Evolutionary conservation across 2,113 vertebrate genomes (phyloP).

Genomic region (Pyxicephalus adspersus): DNA sequence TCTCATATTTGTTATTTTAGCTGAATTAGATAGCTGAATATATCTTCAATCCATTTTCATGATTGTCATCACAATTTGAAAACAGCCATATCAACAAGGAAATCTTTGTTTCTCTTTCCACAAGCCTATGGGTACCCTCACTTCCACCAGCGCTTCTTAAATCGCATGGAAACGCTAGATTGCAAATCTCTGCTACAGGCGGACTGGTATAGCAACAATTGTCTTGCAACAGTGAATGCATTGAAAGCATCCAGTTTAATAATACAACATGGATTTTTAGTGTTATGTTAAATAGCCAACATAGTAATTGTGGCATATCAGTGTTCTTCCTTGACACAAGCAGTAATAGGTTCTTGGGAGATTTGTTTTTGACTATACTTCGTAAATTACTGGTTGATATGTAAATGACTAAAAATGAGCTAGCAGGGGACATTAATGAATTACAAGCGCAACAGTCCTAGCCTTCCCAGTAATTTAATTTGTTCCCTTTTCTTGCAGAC

Average conservation of each 20-base stretch:
- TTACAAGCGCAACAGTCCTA: constrained; percentile 60
- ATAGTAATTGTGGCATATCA: constrained; percentile 63
- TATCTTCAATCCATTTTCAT: too few relatives aligned
- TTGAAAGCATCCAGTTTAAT: constrained; percentile 33
- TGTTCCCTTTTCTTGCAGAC: constrained; percentile 54
- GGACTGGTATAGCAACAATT: too few relatives aligned
- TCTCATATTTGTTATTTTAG: too few relatives aligned
- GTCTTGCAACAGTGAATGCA: background rate
- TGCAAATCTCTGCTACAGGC: too few relatives aligned
- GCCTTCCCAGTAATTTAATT: constrained; percentile 61
- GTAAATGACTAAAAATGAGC: constrained; percentile 70
- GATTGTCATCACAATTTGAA: too few relatives aligned
- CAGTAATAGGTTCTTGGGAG: constrained; percentile 62
- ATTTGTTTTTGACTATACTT: constrained; percentile 65
- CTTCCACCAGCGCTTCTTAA: too few relatives aligned
- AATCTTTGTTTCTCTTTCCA: too few relatives aligned
- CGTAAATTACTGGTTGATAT: constrained; percentile 69
- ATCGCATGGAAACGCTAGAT: too few relatives aligned
- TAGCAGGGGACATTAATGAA: constrained; percentile 62
- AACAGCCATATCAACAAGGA: too few relatives aligned
- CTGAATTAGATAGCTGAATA: too few relatives aligned
- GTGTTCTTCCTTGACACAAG: constrained; percentile 61
- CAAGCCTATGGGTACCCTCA: too few relatives aligned
- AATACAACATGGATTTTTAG: constrained; percentile 32
- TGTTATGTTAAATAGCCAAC: constrained; percentile 30